Evolutionary conservation across 2,888 invertebrate genomes (phyloP), one percentile per base, ranked within the genome.

Genomic region (Gerris lacustris): DNA sequence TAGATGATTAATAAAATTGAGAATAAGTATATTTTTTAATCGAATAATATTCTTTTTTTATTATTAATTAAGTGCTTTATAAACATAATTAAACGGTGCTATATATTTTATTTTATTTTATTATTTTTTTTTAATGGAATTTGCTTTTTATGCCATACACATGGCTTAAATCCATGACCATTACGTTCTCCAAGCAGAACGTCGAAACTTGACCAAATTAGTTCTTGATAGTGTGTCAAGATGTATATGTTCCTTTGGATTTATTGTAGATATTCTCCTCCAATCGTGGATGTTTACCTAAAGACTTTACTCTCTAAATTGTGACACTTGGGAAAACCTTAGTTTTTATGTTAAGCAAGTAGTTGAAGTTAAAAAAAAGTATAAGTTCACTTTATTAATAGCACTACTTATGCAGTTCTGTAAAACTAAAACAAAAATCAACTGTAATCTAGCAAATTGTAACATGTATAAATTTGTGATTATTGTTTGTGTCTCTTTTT

Each of bases 401-500:
- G 55, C 55, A 55, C 55, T 55, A 55, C 55, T 55, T 55, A 4
- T 11, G 15, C 15, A 55, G 55, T 15, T 55, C 1, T 55, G 55
- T 55, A 55, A 55, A 55, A 11, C 15, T 55, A 11, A 11, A 11
- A 55, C 31, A 31, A 31, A 11, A 11, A 55, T 55, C 1, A 9
- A 55, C 9, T 55, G 55, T 55, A 55, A 55, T 55, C 55, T 55
- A 55, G 55, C 15, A 55, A 55, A 55, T 31, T 31, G 31, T 31
- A 31, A 31, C 31, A 55, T 55, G 55, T 55, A 55, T 55, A 55
- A 55, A 55, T 55, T 55, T 55, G 55, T 55, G 55, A 55, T 55
- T 55, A 55, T 15, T 5, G 55, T 55, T 55, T 55, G 55, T 55
- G 55, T 9, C 9, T 11, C 55, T 55, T 55, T 47, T 55, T 55